phyloP scores from a whole-genome alignment of 1,140 invertebrate genomes.

The Oncopodura yosiiana region DNA sequence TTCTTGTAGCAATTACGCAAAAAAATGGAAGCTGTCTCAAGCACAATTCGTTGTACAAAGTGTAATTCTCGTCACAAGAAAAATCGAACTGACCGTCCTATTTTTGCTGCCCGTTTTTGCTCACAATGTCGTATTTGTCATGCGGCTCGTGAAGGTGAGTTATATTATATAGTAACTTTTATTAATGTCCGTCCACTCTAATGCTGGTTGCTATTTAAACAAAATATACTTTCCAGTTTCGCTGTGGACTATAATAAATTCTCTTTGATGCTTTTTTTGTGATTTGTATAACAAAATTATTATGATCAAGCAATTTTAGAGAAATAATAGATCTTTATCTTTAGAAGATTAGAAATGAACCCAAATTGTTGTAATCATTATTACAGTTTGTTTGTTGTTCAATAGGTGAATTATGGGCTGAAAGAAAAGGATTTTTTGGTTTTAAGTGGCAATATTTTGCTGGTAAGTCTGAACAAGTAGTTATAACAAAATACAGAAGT shows the following conservation, averaged over 20 bases:
- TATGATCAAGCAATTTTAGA: background rate
- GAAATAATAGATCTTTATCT: too few relatives aligned
- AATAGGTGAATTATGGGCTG: constrained; percentile 91
- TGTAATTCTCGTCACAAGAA: constrained; percentile 80
- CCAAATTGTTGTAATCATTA: too few relatives aligned
- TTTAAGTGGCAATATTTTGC: constrained; percentile 87
- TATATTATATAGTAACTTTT: background rate
- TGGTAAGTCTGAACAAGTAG: too few relatives aligned
- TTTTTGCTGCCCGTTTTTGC: constrained; percentile 82
- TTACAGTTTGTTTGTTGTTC: too few relatives aligned
- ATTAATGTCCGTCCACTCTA: background rate
- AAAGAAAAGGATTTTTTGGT: constrained; percentile 68
- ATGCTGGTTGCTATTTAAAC: background rate
- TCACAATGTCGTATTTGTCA: constrained; percentile 79
- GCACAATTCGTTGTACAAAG: constrained; percentile 80
- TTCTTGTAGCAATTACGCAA: constrained; percentile 78
- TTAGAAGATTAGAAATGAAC: too few relatives aligned
- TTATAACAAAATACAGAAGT: too few relatives aligned
- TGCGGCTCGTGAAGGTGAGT: constrained; percentile 74
- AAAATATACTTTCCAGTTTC: background rate
- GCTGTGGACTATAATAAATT: constrained; percentile 3
- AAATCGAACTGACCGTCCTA: constrained; percentile 67
- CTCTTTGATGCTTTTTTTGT: too few relatives aligned
- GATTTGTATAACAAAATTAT: background rate
- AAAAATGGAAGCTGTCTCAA: constrained; percentile 86